Conservation (phyloP, 1,140 invertebrate genomes). For the Ostrea denselamellosa region DNA sequence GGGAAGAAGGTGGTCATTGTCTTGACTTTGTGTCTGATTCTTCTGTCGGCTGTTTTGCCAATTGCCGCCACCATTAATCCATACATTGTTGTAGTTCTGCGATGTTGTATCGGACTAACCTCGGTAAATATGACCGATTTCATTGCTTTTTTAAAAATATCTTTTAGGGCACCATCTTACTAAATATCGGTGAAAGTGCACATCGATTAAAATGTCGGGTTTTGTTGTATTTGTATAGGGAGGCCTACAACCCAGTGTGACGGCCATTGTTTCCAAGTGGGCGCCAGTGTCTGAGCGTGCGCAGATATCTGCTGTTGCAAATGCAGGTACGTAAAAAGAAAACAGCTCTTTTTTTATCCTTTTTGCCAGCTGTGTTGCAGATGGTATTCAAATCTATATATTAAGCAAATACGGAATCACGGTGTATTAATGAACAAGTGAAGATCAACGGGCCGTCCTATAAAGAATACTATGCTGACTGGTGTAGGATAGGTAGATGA, state of each 20-base stretch:
- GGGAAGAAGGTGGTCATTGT: slow-evolving; percentile 68
- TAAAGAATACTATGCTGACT: too few species aligned
- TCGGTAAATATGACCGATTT: slow-evolving; percentile 53
- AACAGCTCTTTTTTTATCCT: too few species aligned
- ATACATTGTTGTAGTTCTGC: slow-evolving; percentile 52
- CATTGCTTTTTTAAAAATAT: too few species aligned
- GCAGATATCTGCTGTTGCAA: slow-evolving; percentile 69
- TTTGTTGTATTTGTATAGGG: slow-evolving; percentile 78
- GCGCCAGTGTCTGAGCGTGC: slow-evolving; percentile 73
- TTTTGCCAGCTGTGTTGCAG: too few species aligned
- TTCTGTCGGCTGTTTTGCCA: slow-evolving; percentile 53
- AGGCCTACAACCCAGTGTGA: slow-evolving; percentile 67
- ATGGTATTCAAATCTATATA: too few species aligned
- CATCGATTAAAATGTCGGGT: too few species aligned
- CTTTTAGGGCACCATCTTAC: too few species aligned
- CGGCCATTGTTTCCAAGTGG: slow-evolving; percentile 74
- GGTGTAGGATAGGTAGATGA: too few species aligned
- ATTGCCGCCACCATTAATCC: slow-evolving; percentile 48
- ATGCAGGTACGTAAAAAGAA: slow-evolving; percentile 68
- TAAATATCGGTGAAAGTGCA: too few species aligned
- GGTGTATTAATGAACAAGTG: too few species aligned
- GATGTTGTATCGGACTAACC: slow-evolving; percentile 55
- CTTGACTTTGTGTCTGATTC: slow-evolving; percentile 47
- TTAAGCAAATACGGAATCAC: too few species aligned
- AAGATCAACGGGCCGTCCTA: too few species aligned